These are phyloP conservation scores for Drosophila parabipectinata DNA, from an alignment of 1,140 invertebrate species.

Conservation along the genomic window DNA sequence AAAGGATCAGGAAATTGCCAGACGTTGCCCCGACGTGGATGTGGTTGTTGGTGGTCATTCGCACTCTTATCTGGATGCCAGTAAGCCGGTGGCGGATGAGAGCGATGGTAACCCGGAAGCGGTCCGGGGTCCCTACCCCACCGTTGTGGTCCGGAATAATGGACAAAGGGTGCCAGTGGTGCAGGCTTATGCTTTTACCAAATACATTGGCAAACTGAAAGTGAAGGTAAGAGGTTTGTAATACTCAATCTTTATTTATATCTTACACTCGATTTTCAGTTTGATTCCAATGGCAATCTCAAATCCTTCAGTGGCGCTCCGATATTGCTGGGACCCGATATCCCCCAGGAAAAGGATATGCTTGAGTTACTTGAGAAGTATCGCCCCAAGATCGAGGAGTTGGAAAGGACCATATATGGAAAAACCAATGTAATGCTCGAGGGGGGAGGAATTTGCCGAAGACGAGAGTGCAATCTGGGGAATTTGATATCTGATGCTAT, in stretches of 20 bases:
- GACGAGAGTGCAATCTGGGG: conserved; percentile 92
- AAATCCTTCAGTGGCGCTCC: conserved; percentile 89
- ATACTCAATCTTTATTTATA: background rate
- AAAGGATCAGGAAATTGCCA: background rate
- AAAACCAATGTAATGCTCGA: conserved; percentile 88
- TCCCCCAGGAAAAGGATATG: conserved; percentile 88
- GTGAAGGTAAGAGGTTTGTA: conserved; percentile 46
- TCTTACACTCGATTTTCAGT: conserved; percentile 74
- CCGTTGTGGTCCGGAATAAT: conserved; percentile 88
- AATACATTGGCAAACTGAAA: conserved; percentile 93
- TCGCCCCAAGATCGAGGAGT: conserved; percentile 85
- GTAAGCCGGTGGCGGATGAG: conserved; percentile 85
- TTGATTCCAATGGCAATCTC: conserved; percentile 91
- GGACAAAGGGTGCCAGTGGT: conserved; percentile 92
- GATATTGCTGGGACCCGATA: conserved; percentile 88
- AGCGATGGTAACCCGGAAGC: conserved; percentile 48
- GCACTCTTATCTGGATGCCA: conserved; percentile 94
- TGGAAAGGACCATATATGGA: conserved; percentile 87
- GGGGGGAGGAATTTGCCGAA: conserved; percentile 87
- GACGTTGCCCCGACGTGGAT: background rate
- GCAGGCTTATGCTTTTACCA: conserved; percentile 96
- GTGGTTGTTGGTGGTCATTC: conserved; percentile 85
- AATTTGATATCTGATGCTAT: conserved; percentile 92
- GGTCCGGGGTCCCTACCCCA: conserved; percentile 91
- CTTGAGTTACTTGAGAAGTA: conserved; percentile 87